phyloP scores from a whole-genome alignment of 2,888 invertebrate species.

The Andrena minutula region DNA sequence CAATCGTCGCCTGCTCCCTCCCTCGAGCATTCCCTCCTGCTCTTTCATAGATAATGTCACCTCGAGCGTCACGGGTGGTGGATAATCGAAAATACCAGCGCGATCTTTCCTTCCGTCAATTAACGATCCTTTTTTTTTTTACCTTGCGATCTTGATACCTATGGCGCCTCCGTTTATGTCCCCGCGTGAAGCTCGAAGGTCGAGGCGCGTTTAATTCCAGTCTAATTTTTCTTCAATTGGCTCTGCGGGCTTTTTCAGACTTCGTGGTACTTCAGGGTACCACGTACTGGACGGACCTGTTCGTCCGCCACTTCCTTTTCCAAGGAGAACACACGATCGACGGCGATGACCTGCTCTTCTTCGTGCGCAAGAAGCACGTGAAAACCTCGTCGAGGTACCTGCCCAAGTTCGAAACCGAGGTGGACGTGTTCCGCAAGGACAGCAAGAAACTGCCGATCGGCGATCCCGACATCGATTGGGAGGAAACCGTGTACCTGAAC shows the following conservation, averaged over 20 bases:
- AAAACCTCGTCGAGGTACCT: constrained; percentile 94
- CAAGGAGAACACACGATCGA: constrained; percentile 95
- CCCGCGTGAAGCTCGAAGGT: background rate
- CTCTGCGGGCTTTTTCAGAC: constrained; percentile 87
- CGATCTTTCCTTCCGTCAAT: background rate
- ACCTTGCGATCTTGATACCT: background rate
- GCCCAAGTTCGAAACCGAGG: constrained; percentile 97
- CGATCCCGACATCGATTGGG: constrained; percentile 99
- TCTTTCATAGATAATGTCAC: constrained; percentile 22
- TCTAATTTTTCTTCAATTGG: background rate
- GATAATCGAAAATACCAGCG: constrained; percentile 2
- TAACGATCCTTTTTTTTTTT: background rate
- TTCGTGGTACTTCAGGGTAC: constrained; percentile 96
- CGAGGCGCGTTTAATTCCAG: background rate
- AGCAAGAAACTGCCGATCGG: constrained; percentile 98
- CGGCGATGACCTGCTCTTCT: constrained; percentile 97
- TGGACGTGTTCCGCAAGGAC: constrained; percentile 99
- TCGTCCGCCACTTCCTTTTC: constrained; percentile 96
- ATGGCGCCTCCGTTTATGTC: constrained; percentile 7
- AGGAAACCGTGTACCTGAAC: constrained; percentile 99
- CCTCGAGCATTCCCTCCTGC: constrained; percentile 5
- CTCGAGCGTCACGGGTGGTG: background rate
- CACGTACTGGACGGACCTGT: constrained; percentile 98
- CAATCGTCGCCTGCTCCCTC: constrained; percentile 18
- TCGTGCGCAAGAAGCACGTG: constrained; percentile 96